Percentiles rank a stretch among this genome's conserved stretches.
phyloP scores from a whole-genome alignment of 2,113 vertebrate genomes.

The Cynocephalus volans region DNA sequence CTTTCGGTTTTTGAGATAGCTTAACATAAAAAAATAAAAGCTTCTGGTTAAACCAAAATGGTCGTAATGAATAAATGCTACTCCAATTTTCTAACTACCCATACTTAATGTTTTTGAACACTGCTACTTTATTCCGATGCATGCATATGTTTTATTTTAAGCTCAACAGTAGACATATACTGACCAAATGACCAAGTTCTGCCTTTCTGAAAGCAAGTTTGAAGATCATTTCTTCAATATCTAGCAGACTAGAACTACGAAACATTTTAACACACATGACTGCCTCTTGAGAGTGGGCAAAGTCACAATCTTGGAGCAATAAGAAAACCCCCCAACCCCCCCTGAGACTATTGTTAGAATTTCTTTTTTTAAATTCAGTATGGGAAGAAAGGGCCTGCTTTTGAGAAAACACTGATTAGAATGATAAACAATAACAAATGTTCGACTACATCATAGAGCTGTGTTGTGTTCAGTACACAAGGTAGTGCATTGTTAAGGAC shows the following conservation, averaged over 20 bases:
- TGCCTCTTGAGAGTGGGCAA: not conserved
- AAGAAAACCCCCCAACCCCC: too few relatives aligned
- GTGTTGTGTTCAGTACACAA: not conserved
- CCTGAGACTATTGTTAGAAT: not conserved
- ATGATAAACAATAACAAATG: constrained; percentile 3
- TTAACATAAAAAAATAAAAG: not conserved
- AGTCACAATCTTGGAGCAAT: not conserved
- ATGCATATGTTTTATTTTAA: constrained; percentile 36
- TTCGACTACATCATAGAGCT: not conserved
- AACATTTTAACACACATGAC: not conserved
- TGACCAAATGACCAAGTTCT: not conserved
- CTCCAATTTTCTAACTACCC: not conserved
- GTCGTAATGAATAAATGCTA: not conserved
- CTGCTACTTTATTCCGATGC: not conserved
- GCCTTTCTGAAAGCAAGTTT: not conserved
- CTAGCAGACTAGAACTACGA: not conserved
- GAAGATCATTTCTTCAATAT: constrained; percentile 31
- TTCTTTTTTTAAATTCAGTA: constrained; percentile 20
- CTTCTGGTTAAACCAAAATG: not conserved
- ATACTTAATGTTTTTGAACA: not conserved
- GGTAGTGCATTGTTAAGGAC: not conserved
- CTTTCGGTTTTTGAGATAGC: constrained; percentile 20
- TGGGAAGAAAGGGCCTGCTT: not conserved
- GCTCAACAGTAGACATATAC: not conserved
- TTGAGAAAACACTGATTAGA: not conserved